phyloP scores from a whole-genome alignment of 35 echinoderm and acorn worm species.

The Ophiothrix spiculata region DNA sequence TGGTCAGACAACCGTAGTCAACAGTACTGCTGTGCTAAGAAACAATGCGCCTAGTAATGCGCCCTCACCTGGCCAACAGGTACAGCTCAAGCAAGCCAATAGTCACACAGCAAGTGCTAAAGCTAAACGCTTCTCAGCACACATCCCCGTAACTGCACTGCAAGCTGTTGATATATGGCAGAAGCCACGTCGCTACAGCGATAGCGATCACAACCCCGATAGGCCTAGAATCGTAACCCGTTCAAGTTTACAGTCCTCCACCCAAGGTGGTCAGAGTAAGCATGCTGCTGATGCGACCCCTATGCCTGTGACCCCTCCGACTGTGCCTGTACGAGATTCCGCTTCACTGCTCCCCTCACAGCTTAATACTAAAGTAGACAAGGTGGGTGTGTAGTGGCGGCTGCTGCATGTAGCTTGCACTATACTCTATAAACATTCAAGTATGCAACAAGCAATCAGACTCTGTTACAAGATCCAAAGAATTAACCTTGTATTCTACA shows the following conservation, averaged over 20 bases:
- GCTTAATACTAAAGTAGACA: background rate
- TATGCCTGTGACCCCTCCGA: background rate
- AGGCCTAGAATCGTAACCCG: constrained; percentile 13
- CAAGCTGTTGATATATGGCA: constrained; percentile 4
- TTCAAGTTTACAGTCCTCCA: background rate
- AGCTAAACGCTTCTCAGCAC: constrained; percentile 41
- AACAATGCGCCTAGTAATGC: constrained; percentile 15
- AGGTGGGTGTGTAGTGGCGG: background rate
- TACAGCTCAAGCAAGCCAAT: constrained; percentile 25
- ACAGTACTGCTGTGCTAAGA: background rate
- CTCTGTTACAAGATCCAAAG: too few species aligned
- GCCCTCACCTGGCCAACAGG: constrained; percentile 25
- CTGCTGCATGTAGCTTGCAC: background rate
- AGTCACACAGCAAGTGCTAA: constrained; percentile 44
- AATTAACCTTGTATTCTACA: too few species aligned
- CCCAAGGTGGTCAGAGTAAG: background rate
- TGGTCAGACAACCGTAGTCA: constrained; percentile 7
- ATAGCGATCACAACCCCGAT: constrained; percentile 45
- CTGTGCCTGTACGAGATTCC: constrained; percentile 3
- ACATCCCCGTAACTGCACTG: background rate
- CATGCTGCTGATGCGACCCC: background rate
- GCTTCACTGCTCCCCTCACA: background rate
- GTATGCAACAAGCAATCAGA: too few species aligned
- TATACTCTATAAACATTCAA: background rate
- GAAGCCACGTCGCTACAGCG: constrained; percentile 57